Conservation (phyloP, 1,140 invertebrate species). For the Heliconius hermathena region DNA sequence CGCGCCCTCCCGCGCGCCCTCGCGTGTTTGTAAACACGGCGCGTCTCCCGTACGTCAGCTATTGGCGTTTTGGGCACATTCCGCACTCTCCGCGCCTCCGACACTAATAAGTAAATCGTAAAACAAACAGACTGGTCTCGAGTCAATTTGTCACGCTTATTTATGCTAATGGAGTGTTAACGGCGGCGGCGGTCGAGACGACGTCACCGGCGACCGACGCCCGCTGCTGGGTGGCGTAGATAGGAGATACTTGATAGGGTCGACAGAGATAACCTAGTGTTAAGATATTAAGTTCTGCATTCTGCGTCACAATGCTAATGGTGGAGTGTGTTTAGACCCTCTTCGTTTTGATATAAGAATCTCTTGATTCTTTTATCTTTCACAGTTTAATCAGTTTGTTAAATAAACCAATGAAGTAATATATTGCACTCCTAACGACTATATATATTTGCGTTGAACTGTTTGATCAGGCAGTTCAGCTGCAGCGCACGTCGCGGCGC, state of each 20-base stretch:
- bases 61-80: constrained; percentile 35
- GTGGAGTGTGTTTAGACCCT: no score
- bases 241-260: no score
- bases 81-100: constrained; percentile 31
- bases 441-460: not conserved
- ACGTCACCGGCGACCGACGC: not conserved
- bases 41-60: not conserved
- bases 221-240: no score
- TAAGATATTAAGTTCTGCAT: no score
- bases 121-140: constrained; percentile 35
- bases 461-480: not conserved
- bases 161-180: constrained; percentile 44
- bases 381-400: no score
- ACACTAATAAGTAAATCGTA: constrained; percentile 42
- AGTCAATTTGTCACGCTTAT: constrained; percentile 46
- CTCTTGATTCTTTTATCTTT: no score
- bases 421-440: no score
- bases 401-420: no score
- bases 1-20: not conserved
- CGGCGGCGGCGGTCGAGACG: constrained; percentile 23
- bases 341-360: no score
- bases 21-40: constrained; percentile 10
- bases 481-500: not conserved
- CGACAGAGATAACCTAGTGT: no score
- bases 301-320: no score